Conservation (phyloP, 2,797 vertebrate species). For the Pagetopsis macropterus region DNA sequence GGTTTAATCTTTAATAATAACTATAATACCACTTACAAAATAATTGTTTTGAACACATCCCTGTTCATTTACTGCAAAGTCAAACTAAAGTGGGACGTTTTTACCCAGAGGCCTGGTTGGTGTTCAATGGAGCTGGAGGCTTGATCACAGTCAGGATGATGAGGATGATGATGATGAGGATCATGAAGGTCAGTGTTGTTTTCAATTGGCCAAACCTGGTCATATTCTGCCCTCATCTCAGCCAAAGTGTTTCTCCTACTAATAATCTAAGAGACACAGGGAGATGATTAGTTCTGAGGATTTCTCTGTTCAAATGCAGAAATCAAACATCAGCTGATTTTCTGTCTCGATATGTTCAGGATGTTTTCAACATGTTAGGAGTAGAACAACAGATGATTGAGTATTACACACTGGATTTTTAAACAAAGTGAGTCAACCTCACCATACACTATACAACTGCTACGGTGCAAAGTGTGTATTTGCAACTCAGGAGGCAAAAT, state of each 20-base stretch:
- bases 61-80: not conserved
- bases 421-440: not conserved
- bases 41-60: not conserved
- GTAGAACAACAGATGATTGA: constrained; percentile 1
- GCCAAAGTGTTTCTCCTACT: constrained; percentile 84
- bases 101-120: constrained; percentile 86
- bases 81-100: constrained; percentile 24
- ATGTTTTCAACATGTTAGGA: not conserved
- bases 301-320: not conserved
- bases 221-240: constrained; percentile 77
- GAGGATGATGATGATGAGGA: constrained; percentile 52
- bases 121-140: constrained; percentile 69
- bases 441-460: not conserved
- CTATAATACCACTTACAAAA: not conserved
- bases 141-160: constrained; percentile 46
- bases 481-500: too few relatives aligned
- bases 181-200: constrained; percentile 57
- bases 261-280: constrained; percentile 84
- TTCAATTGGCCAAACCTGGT: constrained; percentile 79
- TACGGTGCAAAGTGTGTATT: too few relatives aligned
- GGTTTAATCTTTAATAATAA: not conserved
- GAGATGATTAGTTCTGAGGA: constrained; percentile 15
- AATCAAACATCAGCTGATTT: not conserved
- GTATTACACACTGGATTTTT: not conserved
- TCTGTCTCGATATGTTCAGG: not conserved